These are phyloP conservation scores for Darevskia nairensis DNA, from an alignment of 2,797 vertebrate genomes.

Conservation along the genomic window DNA sequence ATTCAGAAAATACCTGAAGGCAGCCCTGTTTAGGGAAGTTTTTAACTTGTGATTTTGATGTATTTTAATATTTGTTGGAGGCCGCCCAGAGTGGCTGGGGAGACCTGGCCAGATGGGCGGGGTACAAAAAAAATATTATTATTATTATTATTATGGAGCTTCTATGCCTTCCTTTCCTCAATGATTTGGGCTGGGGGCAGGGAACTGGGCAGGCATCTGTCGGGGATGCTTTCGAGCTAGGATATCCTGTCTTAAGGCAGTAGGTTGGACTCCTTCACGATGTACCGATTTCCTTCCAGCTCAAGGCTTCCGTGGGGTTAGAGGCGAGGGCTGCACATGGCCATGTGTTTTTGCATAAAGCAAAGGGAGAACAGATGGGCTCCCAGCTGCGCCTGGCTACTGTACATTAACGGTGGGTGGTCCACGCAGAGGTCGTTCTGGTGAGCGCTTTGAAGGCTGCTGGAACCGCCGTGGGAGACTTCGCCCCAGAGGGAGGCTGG, in stretches of 20 bases:
- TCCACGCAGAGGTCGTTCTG: conserved; percentile 18
- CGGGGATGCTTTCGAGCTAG: conserved; percentile 2
- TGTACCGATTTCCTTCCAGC: conserved; percentile 26
- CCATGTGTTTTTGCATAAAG: conserved; percentile 27
- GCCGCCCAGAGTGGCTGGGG: too few species aligned
- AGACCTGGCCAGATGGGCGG: too few species aligned
- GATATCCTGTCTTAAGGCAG: conserved; percentile 42
- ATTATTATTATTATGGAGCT: not conserved
- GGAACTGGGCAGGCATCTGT: not conserved
- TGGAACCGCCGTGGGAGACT: conserved; percentile 16
- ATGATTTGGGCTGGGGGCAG: too few species aligned
- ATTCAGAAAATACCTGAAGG: too few species aligned
- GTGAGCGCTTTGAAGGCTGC: conserved; percentile 24
- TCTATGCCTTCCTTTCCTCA: not conserved
- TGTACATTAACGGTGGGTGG: conserved; percentile 44
- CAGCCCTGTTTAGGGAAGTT: too few species aligned
- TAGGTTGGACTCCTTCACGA: not conserved
- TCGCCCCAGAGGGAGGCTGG: not conserved
- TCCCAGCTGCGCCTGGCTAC: conserved; percentile 44
- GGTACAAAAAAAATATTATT: too few species aligned
- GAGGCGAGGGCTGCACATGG: conserved; percentile 29
- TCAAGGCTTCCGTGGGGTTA: conserved; percentile 5
- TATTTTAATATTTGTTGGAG: too few species aligned
- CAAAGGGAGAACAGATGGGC: conserved; percentile 49
- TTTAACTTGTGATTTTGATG: too few species aligned